Percentiles rank a stretch among this genome's conserved stretches.
Conservation (phyloP, 2,113 vertebrate species). For the Nesoenas mayeri region DNA sequence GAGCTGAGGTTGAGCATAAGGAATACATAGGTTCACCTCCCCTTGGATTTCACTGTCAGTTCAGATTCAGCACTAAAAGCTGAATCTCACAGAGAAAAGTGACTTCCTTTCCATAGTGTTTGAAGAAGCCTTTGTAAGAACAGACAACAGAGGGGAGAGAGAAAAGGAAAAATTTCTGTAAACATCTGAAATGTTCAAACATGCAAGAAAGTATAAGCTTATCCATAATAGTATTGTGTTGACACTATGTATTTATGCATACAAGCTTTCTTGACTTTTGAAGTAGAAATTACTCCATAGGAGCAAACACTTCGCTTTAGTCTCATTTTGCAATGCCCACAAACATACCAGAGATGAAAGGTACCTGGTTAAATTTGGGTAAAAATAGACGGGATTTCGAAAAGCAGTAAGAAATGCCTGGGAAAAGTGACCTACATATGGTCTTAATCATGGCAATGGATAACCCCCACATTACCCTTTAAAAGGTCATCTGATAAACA, state of each 20-base stretch:
- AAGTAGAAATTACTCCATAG: background rate
- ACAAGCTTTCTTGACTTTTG: background rate
- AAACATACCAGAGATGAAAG: slow-evolving; percentile 29
- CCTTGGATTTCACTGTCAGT: background rate
- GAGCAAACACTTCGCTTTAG: background rate
- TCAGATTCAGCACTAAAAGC: background rate
- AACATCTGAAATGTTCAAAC: background rate
- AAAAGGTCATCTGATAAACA: slow-evolving; percentile 91
- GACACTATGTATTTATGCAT: background rate
- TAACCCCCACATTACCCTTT: slow-evolving; percentile 81
- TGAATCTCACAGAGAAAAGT: background rate
- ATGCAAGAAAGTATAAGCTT: background rate
- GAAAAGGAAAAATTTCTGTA: background rate
- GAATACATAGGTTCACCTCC: background rate
- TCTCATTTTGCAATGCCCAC: background rate
- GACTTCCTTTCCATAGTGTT: background rate
- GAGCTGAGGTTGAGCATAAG: background rate
- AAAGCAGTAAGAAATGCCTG: slow-evolving; percentile 50
- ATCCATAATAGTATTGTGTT: background rate
- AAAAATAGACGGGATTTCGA: slow-evolving; percentile 52
- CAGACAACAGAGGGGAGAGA: background rate
- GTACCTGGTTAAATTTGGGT: slow-evolving; percentile 12
- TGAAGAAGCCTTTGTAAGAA: background rate
- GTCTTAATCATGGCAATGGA: slow-evolving; percentile 79
- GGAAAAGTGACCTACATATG: slow-evolving; percentile 74